These are phyloP conservation scores for Nudaria mundana DNA, from an alignment of 2,888 invertebrate genomes.

Conservation along the genomic window DNA sequence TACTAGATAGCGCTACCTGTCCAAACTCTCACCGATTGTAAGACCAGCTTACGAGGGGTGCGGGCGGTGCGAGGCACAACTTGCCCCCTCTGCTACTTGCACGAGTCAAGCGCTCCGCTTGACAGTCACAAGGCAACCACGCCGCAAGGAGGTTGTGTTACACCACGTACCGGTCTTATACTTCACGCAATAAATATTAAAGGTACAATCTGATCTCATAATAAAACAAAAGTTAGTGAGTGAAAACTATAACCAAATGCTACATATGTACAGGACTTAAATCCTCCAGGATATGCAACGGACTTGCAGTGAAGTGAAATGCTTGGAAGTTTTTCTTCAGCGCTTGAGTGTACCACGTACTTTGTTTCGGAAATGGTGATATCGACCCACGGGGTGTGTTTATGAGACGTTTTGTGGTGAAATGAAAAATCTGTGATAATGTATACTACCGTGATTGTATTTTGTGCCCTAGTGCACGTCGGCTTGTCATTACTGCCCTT, in stretches of 20 bases:
- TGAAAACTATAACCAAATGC: slow-evolving; percentile 43
- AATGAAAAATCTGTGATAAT: slow-evolving; percentile 80
- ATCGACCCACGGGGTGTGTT: slow-evolving; percentile 80
- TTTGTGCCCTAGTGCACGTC: slow-evolving; percentile 78
- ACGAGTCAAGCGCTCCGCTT: slow-evolving; percentile 62
- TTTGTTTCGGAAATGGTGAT: slow-evolving; percentile 81
- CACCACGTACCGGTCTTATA: slow-evolving; percentile 51
- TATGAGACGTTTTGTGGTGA: slow-evolving; percentile 77
- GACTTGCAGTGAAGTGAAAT: slow-evolving; percentile 74
- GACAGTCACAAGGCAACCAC: slow-evolving; percentile 73
- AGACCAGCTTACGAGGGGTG: slow-evolving; percentile 52
- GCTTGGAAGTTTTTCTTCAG: slow-evolving; percentile 72
- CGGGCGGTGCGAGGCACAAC: slow-evolving; percentile 51
- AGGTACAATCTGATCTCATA: slow-evolving; percentile 63
- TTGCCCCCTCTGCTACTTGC: slow-evolving; percentile 72
- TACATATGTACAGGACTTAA: slow-evolving; percentile 41
- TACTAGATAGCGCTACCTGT: slow-evolving; percentile 56
- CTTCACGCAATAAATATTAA: slow-evolving; percentile 73
- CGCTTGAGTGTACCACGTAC: slow-evolving; percentile 68
- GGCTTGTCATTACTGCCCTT: slow-evolving; percentile 79
- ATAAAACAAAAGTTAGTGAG: slow-evolving; percentile 47
- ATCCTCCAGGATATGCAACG: slow-evolving; percentile 33
- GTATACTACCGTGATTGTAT: slow-evolving; percentile 66
- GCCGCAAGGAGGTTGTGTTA: slow-evolving; percentile 61
- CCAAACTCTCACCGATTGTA: slow-evolving; percentile 32